Evolutionary conservation across 2,797 vertebrate species (phyloP).

Genomic region (Esox masquinongy): DNA sequence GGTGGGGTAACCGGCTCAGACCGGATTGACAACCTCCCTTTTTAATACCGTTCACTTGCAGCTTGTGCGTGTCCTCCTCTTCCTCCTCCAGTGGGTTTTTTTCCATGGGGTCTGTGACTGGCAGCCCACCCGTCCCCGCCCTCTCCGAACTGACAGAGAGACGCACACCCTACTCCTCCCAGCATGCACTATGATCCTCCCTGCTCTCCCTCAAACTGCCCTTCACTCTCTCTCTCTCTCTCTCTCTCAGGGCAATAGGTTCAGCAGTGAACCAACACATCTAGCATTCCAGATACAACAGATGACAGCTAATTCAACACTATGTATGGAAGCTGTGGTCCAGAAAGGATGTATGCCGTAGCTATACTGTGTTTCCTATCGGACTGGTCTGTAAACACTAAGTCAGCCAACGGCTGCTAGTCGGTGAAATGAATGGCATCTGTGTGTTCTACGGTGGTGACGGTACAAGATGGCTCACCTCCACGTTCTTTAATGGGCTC

Average conservation of each 20-base stretch:
- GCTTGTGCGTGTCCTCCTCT: constrained; percentile 73
- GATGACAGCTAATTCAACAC: neutral
- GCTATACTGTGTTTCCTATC: constrained; percentile 11
- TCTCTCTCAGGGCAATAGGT: neutral
- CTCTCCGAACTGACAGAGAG: constrained; percentile 62
- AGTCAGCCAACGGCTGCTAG: constrained; percentile 14
- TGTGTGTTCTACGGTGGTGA: constrained; percentile 20
- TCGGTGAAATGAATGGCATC: constrained; percentile 26
- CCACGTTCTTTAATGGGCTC: constrained; percentile 20
- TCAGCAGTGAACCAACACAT: neutral
- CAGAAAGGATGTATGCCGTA: constrained; percentile 14
- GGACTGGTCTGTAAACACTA: constrained; percentile 21
- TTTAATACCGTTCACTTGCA: constrained; percentile 79
- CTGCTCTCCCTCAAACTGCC: constrained; percentile 58
- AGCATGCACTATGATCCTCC: constrained; percentile 68
- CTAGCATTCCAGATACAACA: neutral
- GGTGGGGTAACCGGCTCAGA: constrained; percentile 88
- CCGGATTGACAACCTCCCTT: constrained; percentile 88
- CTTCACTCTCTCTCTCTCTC: neutral
- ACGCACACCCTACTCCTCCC: constrained; percentile 53
- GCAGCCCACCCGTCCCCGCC: constrained; percentile 35
- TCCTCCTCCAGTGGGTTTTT: constrained; percentile 67
- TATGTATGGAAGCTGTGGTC: constrained; percentile 13
- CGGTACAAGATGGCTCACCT: constrained; percentile 23
- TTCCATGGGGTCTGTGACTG: constrained; percentile 68